Evolutionary conservation across 2,888 invertebrate genomes (phyloP).

Genomic region (Drosophila paranaensis): DNA sequence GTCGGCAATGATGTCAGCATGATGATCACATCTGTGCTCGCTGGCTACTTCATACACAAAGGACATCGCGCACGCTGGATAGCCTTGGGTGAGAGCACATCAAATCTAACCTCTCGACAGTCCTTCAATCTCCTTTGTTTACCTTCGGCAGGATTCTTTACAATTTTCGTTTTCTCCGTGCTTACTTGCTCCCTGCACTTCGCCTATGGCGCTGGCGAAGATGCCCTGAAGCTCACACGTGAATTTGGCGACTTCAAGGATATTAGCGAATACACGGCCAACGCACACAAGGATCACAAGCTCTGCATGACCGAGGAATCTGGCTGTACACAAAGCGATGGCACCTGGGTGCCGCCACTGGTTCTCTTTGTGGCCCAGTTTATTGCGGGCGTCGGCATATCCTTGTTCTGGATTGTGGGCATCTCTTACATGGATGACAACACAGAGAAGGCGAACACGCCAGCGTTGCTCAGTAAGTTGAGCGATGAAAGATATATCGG

Average conservation of each 20-base stretch:
- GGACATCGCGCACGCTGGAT: slow-evolving; percentile 91
- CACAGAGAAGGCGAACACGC: slow-evolving; percentile 88
- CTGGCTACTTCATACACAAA: slow-evolving; percentile 89
- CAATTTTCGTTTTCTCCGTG: slow-evolving; percentile 88
- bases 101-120: no score
- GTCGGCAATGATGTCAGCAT: slow-evolving; percentile 91
- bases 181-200: slow-evolving; percentile 89
- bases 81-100: slow-evolving; percentile 85
- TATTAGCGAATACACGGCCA: slow-evolving; percentile 76
- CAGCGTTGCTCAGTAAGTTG: slow-evolving; percentile 87
- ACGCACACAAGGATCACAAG: slow-evolving; percentile 29
- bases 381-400: slow-evolving; percentile 89
- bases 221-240: slow-evolving; percentile 87
- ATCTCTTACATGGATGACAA: slow-evolving; percentile 91
- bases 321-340: slow-evolving; percentile 39
- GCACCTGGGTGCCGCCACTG: slow-evolving; percentile 86
- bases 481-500: background rate
- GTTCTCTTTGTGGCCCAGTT: slow-evolving; percentile 89
- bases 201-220: slow-evolving; percentile 89
- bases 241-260: slow-evolving; percentile 86
- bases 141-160: slow-evolving; percentile 84
- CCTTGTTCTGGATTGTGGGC: slow-evolving; percentile 88
- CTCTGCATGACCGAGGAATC: slow-evolving; percentile 44
- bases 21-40: slow-evolving; percentile 87
- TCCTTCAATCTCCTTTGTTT: background rate